Base-by-base conservation (phyloP, 92 coral and sea anemone genomes). In the Phenganax marumi region DNA sequence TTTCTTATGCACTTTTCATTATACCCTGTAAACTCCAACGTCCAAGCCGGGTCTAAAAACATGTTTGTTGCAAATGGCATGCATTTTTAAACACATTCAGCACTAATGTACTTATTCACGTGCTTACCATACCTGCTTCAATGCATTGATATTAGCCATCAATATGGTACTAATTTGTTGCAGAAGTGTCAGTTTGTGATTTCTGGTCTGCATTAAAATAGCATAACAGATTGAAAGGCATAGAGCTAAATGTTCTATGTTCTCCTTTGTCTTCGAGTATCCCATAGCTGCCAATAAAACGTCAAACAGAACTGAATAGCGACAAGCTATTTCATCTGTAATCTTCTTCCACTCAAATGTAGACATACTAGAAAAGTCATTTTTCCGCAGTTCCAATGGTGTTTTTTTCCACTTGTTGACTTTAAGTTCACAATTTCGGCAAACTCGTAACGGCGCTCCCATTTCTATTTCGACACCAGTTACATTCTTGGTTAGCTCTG, bases 111-210 rank as follows among this genome's bases (percentile, higher is more conserved):
- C 5, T 1, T 33, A n/a, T 33, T 33, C 43, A 33, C 43, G 0
- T 5, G 43, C 43, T 33, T 33, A 33, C 43, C 43, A 21, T 60
- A 86, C 89, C 86, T 86, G 73, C 58, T 88, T 87, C 47, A 60
- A 60, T 13, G 91, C 88, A 46, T 80, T 73, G 12, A 85, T 88
- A 55, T 88, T 84, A 21, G 88, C 60, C 55, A 84, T 76, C 12
- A 88, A 58, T 12, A 88, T 63, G 19, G 89, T 80, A 62, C 77
- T 80, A 13, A 86, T 62, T 12, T 85, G 57, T 57, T 86, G 89
- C 21, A 86, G 53, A 17, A 86, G 68, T 33, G 85, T 86, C 49
- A 85, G 58, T 52, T 85, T 85, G 65, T 70, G 89, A 54, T 85
- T 85, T 79, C 89, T 69, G 43, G 52, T 66, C 25, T 80, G 73